A percentile compares a stretch with the other conserved stretches of the same genome.
Conservation (phyloP, 2,888 invertebrate species). For the Emmelina monodactyla region DNA sequence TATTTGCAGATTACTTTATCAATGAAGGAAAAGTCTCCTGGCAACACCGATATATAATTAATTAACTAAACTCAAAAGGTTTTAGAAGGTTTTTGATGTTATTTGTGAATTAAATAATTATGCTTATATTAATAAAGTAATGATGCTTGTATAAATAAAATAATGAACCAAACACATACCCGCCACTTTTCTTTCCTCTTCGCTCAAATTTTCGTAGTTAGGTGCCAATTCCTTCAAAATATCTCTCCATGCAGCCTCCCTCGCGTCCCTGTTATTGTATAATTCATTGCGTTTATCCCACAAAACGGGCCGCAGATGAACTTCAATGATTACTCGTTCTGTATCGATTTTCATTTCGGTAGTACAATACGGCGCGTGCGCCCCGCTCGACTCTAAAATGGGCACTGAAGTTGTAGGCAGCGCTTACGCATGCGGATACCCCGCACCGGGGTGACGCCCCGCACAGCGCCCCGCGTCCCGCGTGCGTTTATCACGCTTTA, state of each 20-base stretch:
- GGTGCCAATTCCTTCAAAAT: not conserved
- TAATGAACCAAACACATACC: not conserved
- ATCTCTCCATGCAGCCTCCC: conserved; percentile 6
- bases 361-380: too few species aligned
- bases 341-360: too few species aligned
- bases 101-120: too few species aligned
- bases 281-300: conserved; percentile 9
- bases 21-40: conserved; percentile 6
- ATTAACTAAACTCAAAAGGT: too few species aligned
- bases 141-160: not conserved
- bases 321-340: conserved; percentile 12
- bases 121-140: too few species aligned
- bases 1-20: conserved; percentile 7
- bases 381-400: too few species aligned
- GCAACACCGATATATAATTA: conserved; percentile 2
- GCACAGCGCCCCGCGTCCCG: too few species aligned
- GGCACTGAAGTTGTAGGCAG: too few species aligned
- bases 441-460: too few species aligned
- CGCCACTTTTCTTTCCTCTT: conserved; percentile 3
- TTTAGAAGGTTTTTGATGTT: too few species aligned
- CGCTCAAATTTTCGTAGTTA: conserved; percentile 6
- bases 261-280: conserved; percentile 10
- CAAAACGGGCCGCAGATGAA: conserved; percentile 9
- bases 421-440: too few species aligned
- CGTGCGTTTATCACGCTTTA: not conserved